Base-by-base conservation (phyloP, 2,113 vertebrate genomes). In the Ammospiza nelsoni region DNA sequence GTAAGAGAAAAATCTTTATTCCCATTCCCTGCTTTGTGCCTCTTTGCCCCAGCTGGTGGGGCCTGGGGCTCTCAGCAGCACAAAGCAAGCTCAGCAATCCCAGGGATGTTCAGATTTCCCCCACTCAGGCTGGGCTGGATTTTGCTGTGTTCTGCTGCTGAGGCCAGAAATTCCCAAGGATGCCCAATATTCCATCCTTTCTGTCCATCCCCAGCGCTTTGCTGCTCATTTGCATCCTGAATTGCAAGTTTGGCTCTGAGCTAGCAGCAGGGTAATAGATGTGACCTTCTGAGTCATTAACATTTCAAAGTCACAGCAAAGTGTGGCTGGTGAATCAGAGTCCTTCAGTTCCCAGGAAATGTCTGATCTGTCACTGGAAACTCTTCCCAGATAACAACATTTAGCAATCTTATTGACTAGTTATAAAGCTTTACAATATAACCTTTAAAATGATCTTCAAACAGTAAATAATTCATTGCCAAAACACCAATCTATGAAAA, bases 1-100 rank as follows among this genome's bases (percentile, higher is more conserved):
- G 96, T 97, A 96, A 97, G 94, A 84, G 33, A n/a, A 52, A 49
- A 82, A 67, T 4, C n/a, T 89, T 90, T 79, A 18, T 63, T 92
- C 41, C 18, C 14, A 0, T 65, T 71, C 87, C 54, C 37, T 79
- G 0, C 20, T 61, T 9, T 8, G 4, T 18, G 55, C n/a, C 71
- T 2, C 11, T 21, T 3, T 3, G 25, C 25, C 29, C 1, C 31
- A 29, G 24, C 17, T 1, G 0, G 2, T 52, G 14, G 13, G 35
- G 23, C 24, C 7, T 31, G 21, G 46, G 49, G 8, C 39, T 67
- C 39, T 6, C 31, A 51, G 49, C 14, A 57, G 76, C 46, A 68
- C 39, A 2, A 6, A 3, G 6, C 31, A 5, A 52, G 22, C 12
- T 46, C 58, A 28, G 2, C 2, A 29, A 2, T 1, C 4, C 1